Conservation (phyloP, 2,888 invertebrate species). For the Unio pictorum region DNA sequence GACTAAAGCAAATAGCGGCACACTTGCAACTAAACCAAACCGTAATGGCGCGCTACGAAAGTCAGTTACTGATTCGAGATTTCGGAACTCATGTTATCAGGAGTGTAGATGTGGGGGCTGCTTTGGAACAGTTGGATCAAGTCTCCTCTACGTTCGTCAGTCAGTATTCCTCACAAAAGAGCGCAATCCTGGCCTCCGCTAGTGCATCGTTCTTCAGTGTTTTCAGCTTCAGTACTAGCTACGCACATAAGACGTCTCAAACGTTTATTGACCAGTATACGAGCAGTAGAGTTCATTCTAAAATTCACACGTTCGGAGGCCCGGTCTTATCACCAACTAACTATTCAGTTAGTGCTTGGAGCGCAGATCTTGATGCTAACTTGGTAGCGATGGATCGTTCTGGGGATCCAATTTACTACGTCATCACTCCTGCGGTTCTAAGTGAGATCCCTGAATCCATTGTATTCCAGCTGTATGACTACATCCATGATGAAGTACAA, state of each 20-base stretch:
- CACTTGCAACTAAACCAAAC: conserved; percentile 30
- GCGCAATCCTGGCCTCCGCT: conserved; percentile 39
- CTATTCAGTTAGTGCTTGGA: conserved; percentile 50
- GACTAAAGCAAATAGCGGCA: conserved; percentile 42
- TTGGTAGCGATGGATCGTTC: conserved; percentile 56
- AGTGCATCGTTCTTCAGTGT: conserved; percentile 48
- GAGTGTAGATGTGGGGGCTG: conserved; percentile 43
- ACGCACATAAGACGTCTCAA: conserved; percentile 22
- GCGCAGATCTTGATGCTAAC: conserved; percentile 37
- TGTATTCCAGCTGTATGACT: conserved; percentile 31
- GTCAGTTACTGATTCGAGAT: conserved; percentile 50
- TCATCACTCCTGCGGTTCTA: conserved; percentile 44
- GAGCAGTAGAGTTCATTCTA: conserved; percentile 35
- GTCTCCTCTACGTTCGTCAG: conserved; percentile 26
- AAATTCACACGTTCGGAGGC: conserved; percentile 44
- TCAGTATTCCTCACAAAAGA: conserved; percentile 26
- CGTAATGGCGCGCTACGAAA: conserved; percentile 39
- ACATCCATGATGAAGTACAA: conserved; percentile 46
- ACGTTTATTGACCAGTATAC: conserved; percentile 32
- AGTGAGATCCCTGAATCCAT: conserved; percentile 51
- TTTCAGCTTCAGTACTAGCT: conserved; percentile 27
- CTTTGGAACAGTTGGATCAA: conserved; percentile 40
- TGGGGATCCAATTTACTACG: conserved; percentile 57
- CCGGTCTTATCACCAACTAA: conserved; percentile 43
- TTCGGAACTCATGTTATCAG: conserved; percentile 53